Conservation (phyloP, 2,113 vertebrate species). For the Terrapene triunguis region DNA sequence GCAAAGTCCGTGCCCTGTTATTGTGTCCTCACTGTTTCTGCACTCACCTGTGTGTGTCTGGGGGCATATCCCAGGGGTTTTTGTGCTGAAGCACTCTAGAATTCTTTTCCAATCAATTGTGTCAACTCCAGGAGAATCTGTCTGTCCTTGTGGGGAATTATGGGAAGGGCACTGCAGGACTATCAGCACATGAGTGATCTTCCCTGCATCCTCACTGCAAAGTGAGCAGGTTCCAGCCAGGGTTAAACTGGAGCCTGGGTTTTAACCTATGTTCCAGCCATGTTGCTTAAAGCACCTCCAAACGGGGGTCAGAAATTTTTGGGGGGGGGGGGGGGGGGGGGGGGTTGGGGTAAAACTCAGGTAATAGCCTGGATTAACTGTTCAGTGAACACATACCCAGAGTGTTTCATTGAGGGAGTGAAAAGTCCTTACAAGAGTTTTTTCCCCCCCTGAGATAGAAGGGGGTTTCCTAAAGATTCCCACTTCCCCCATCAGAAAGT, state of each 20-base stretch:
- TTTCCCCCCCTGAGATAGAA: not conserved
- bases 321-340: rapidly evolving
- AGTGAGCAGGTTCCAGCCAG: not conserved
- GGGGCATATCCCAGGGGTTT: not conserved
- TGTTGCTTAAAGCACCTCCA: not conserved
- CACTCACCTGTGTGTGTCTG: not conserved
- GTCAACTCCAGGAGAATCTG: not conserved
- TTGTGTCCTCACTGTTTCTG: not conserved
- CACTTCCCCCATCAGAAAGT: not conserved
- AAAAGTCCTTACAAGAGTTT: not conserved
- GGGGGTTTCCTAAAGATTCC: not conserved
- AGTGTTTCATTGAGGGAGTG: not conserved
- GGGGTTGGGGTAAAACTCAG: not conserved
- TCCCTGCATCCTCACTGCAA: not conserved
- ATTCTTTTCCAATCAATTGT: not conserved
- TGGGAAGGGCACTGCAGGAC: not conserved
- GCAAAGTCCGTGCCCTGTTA: not conserved
- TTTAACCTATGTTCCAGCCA: not conserved
- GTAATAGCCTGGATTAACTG: not conserved
- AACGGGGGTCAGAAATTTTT: not conserved
- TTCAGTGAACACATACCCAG: not conserved
- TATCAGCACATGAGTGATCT: not conserved
- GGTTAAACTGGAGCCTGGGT: not conserved
- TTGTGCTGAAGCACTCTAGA: not conserved
- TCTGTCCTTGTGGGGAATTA: not conserved